Evolutionary conservation across 2,888 invertebrate species (phyloP).

Genomic region (Caenorhabditis sp.): DNA sequence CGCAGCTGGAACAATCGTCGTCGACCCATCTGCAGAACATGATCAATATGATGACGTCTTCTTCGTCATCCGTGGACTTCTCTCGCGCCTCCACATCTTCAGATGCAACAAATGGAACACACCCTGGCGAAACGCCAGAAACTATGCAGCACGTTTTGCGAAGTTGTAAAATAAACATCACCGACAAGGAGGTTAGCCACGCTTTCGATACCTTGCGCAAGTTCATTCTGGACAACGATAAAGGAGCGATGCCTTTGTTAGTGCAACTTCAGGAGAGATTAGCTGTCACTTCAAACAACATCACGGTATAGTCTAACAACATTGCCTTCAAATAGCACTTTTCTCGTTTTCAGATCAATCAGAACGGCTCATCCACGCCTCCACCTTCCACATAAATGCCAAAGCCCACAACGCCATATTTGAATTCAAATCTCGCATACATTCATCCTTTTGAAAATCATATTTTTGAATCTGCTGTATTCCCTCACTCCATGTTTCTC

Average conservation of each 20-base stretch:
- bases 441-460: too few species aligned
- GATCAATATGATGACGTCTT: constrained; percentile 45
- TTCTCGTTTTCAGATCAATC: too few species aligned
- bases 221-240: constrained; percentile 63
- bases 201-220: constrained; percentile 64
- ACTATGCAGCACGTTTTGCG: neutral
- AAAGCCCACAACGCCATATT: too few species aligned
- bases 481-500: too few species aligned
- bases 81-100: constrained; percentile 4
- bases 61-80: neutral
- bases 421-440: too few species aligned
- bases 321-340: too few species aligned
- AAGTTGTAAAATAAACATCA: constrained; percentile 53
- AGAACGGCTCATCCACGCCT: too few species aligned
- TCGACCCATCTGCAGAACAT: constrained; percentile 46
- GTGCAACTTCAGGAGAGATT: constrained; percentile 60
- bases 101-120: neutral
- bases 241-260: constrained; percentile 57
- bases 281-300: neutral
- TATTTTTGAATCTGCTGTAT: too few species aligned
- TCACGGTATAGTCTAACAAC: neutral
- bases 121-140: neutral
- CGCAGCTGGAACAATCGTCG: neutral
- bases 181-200: constrained; percentile 48
- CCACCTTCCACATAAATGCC: too few species aligned